Percentiles rank a stretch among this genome's conserved stretches.
Evolutionary conservation across 2,888 invertebrate genomes (phyloP).

Genomic region (Eulithis prunata): DNA sequence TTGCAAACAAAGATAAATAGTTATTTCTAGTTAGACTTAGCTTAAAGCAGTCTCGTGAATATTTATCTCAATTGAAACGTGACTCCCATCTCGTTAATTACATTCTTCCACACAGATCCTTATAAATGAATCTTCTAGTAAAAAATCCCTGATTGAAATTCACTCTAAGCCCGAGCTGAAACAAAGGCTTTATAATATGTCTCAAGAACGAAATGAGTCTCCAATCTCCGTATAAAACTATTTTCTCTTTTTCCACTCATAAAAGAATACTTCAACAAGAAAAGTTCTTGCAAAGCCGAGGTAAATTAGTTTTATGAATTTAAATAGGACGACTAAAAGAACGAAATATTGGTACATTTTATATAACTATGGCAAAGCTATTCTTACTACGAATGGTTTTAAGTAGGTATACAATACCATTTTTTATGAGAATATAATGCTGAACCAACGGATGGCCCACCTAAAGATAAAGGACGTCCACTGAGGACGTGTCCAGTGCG

Average conservation of each 20-base stretch:
- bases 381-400: too few relatives aligned
- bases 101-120: slow-evolving; percentile 54
- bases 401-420: too few relatives aligned
- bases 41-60: slow-evolving; percentile 46
- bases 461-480: too few relatives aligned
- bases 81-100: slow-evolving; percentile 73
- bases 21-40: not conserved
- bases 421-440: too few relatives aligned
- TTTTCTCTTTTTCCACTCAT: slow-evolving; percentile 39
- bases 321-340: slow-evolving; percentile 15
- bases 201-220: slow-evolving; percentile 39
- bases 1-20: not conserved
- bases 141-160: slow-evolving; percentile 35
- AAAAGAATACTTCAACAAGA: slow-evolving; percentile 44
- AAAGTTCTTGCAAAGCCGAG: slow-evolving; percentile 41
- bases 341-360: not conserved
- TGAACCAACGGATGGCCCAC: too few relatives aligned
- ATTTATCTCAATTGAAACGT: slow-evolving; percentile 73
- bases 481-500: too few relatives aligned
- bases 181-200: slow-evolving; percentile 33
- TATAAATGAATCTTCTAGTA: slow-evolving; percentile 52
- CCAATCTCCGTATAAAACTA: slow-evolving; percentile 38
- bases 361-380: too few relatives aligned
- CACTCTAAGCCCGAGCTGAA: slow-evolving; percentile 29
- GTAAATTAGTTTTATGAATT: slow-evolving; percentile 42